Conservation (phyloP, 2,888 invertebrate species). For the Aelia acuminata region DNA sequence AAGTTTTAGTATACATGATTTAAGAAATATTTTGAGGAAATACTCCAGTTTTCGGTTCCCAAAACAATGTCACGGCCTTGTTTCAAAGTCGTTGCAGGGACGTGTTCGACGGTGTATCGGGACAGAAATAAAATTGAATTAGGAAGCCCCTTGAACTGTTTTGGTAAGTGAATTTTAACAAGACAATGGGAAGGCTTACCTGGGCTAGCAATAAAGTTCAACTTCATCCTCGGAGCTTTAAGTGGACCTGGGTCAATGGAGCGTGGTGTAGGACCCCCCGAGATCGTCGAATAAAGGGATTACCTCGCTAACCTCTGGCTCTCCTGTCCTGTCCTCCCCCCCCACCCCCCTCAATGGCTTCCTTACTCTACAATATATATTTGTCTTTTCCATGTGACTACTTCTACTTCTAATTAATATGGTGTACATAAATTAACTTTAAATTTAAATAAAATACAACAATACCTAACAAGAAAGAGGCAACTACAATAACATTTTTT, state of each 20-base stretch:
- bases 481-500: too few species aligned
- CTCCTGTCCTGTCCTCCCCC: not conserved
- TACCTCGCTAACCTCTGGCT: conserved; percentile 9
- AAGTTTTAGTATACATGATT: too few species aligned
- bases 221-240: conserved; percentile 37
- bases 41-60: not conserved
- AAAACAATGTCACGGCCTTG: not conserved
- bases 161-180: conserved; percentile 49
- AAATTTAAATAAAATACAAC: too few species aligned
- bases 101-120: not conserved
- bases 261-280: not conserved
- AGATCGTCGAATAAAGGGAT: conserved; percentile 44
- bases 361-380: not conserved
- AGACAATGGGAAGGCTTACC: conserved; percentile 14
- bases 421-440: too few species aligned
- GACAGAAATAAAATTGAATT: conserved; percentile 11
- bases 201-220: conserved; percentile 29
- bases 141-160: conserved; percentile 37
- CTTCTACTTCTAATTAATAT: not conserved
- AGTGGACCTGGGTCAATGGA: conserved; percentile 40
- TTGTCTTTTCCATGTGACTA: not conserved
- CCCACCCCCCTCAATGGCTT: not conserved
- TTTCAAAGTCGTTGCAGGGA: not conserved
- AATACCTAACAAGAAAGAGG: too few species aligned
- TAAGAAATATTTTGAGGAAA: not conserved